Evolutionary conservation across 64 coral and sea anemone species (phyloP), one percentile per base, ranked within the genome.

Genomic region (Platygyra sinensis): DNA sequence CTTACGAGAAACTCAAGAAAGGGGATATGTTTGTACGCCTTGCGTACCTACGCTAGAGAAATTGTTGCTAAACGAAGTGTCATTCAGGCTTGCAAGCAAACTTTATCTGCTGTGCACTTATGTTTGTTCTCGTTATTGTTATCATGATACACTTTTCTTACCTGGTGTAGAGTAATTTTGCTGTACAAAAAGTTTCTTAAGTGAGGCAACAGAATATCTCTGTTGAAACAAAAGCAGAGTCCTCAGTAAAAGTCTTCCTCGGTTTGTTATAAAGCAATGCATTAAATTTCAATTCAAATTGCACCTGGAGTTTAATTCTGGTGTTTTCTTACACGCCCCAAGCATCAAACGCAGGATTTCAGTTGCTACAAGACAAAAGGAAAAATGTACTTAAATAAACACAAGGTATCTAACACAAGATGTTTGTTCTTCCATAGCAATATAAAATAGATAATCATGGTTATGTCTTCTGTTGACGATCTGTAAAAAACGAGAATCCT

Each of bases 161-260:
- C 95, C 95, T 96, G 91, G 77, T 79, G 90, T 50, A 59, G 80
- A 20, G 87, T 69, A 30, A 96, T 77, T 30, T 96, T 93, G 25
- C 75, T 90, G 76, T 67, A 90, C 46, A 96, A 54, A 36, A 96
- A 96, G 38, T 90, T 80, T 89, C 83, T 90, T 62, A 96, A 75
- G 12, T 52, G 83, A 74, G 95, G 95, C 22, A 93, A 20, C 14
- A 96, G 87, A 82, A 87, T 62, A 61, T 93, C 86, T 36, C 95
- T 96, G 73, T 28, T 61, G 83, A 31, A 86, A 76, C 67, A 32
- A 77, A 22, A 71, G 3, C 57, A 88, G 8, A 16, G 8, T 33
- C 16, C 33, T 5, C 33, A 19, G 28, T 22, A 78, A 33, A 49
- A 4, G 16, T 2, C 11, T 14, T 9, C 28, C 16, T 42, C 19